Evolutionary conservation across 2,797 vertebrate species (phyloP).

Genomic region (Poeciliopsis paucimaculata): DNA sequence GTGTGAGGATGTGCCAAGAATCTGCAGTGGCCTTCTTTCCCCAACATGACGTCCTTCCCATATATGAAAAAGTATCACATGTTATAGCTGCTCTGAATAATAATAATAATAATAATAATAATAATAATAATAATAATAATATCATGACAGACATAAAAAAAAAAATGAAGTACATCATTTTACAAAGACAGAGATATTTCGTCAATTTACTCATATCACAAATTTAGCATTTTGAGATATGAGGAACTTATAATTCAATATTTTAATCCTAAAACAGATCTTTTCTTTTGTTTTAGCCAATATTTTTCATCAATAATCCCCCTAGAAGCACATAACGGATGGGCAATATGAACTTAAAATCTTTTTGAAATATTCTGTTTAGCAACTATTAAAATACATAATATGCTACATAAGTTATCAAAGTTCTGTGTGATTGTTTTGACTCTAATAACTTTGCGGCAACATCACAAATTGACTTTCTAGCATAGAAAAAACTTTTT

Average conservation of each 20-base stretch:
- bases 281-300: slow-evolving; percentile 4
- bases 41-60: not conserved
- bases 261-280: slow-evolving; percentile 17
- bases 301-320: not conserved
- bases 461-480: slow-evolving; percentile 34
- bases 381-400: not conserved
- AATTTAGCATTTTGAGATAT: not conserved
- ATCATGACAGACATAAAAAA: not conserved
- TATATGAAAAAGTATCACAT: not conserved
- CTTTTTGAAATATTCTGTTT: not conserved
- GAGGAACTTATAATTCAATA: not conserved
- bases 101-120: not conserved
- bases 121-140: not conserved
- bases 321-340: not conserved
- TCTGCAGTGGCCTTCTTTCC: not conserved
- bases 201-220: slow-evolving; percentile 20
- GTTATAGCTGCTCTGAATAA: not conserved
- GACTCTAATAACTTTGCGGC: not conserved
- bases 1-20: not conserved
- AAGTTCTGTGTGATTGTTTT: not conserved
- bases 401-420: not conserved
- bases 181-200: not conserved
- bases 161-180: not conserved
- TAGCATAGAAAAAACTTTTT: slow-evolving; percentile 50
- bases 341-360: not conserved